These are phyloP conservation scores for Hermodice carunculata DNA, from an alignment of 2,888 invertebrate species.

Conservation along the genomic window DNA sequence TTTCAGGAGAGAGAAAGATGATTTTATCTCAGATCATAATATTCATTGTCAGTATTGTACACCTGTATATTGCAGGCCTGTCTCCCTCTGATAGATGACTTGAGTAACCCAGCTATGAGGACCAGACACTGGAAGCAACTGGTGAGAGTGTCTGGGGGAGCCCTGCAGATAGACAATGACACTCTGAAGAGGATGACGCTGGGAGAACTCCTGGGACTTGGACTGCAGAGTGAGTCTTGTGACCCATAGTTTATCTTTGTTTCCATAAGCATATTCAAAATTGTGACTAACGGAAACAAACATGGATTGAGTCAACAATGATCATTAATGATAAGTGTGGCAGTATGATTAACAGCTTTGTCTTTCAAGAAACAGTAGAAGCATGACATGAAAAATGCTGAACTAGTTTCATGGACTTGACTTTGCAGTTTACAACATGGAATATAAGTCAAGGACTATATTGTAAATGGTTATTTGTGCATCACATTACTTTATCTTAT, in stretches of 20 bases:
- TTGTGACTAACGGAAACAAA: too few relatives aligned
- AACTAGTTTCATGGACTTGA: too few relatives aligned
- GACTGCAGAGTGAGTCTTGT: constrained; percentile 66
- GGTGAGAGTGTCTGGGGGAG: constrained; percentile 67
- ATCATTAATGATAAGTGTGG: too few relatives aligned
- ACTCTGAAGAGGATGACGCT: constrained; percentile 68
- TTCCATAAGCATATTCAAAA: background rate
- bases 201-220: constrained; percentile 67
- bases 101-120: constrained; percentile 69
- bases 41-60: background rate
- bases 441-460: too few relatives aligned
- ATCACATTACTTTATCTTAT: too few relatives aligned
- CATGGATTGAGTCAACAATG: too few relatives aligned
- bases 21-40: background rate
- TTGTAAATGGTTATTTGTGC: too few relatives aligned
- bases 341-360: too few relatives aligned
- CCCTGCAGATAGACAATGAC: constrained; percentile 66
- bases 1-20: background rate
- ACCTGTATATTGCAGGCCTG: constrained; percentile 51
- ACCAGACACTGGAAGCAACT: constrained; percentile 70
- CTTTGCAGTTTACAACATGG: too few relatives aligned
- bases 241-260: background rate
- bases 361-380: too few relatives aligned
- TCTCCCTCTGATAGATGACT: constrained; percentile 67
- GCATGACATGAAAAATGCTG: too few relatives aligned